Evolutionary conservation across 2,888 invertebrate species (phyloP), one percentile per base, ranked within the genome.

Genomic region (Parnassius glacialis): DNA sequence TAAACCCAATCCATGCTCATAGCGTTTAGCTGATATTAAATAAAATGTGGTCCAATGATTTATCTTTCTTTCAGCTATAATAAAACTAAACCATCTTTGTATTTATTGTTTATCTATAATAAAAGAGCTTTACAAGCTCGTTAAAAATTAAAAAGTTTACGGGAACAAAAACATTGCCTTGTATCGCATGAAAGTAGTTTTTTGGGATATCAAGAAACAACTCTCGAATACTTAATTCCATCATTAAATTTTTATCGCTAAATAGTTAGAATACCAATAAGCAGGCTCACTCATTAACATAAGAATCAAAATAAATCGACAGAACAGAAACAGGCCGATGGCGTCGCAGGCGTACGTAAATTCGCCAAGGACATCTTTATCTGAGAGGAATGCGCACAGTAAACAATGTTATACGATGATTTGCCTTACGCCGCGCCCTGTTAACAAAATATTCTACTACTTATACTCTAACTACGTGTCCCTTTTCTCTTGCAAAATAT

Each of bases 321-420:
- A 71, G 66, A 69, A 43, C 11, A 43, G 2, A 43, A 11, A 43
- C 11, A 68, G 20, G 72, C 71, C 72, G 70, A 70, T 74, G 70
- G 70, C 67, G 69, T 69, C 68, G 71, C 74, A 76, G 75, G 76
- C 80, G 79, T 81, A 79, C 80, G 84, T 81, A 85, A 84, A 87
- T 85, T 81, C 74, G 75, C 84, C 90, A 90, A 89, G 91, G 90
- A 89, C 89, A 88, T 83, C 84, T 88, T 86, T 89, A 90, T 90
- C 87, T 85, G 84, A 79, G 78, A 73, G 88, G 88, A 83, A 90
- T 90, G 87, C 80, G 85, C 79, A 83, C 76, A 81, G 86, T 88
- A 90, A 90, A 90, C 88, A 90, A 76, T 84, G 80, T 82, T 83
- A 80, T 48, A 77, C 78, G 83, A 80, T 83, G 83, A 83, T 76